These are phyloP conservation scores for Saccostrea cuccullata DNA, from an alignment of 1,140 invertebrate genomes.

Conservation along the genomic window DNA sequence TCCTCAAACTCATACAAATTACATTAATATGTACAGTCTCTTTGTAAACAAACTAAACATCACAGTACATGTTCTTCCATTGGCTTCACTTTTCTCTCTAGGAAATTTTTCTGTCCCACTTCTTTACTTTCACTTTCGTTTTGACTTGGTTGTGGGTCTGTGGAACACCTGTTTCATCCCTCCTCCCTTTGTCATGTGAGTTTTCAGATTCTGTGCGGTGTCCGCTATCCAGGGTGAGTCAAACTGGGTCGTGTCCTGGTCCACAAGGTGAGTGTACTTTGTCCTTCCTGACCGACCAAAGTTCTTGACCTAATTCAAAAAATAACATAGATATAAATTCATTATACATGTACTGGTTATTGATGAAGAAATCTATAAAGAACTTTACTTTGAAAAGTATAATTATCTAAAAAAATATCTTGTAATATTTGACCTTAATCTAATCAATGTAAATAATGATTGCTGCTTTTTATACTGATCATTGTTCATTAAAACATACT, in stretches of 20 bases:
- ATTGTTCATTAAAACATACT: no score
- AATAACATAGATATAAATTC: neutral
- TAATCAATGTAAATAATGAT: no score
- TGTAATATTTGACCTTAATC: no score
- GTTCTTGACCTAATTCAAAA: conserved; percentile 90
- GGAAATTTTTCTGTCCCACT: neutral
- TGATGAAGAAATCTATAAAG: no score
- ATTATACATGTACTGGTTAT: no score
- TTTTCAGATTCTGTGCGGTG: conserved; percentile 92
- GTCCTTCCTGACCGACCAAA: conserved; percentile 98
- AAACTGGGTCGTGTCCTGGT: conserved; percentile 99
- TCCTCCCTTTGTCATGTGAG: conserved; percentile 92
- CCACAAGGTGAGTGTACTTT: conserved; percentile 99
- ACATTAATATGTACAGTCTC: neutral
- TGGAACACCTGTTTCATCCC: conserved; percentile 98
- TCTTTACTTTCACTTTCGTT: conserved; percentile 62
- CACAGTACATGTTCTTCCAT: neutral
- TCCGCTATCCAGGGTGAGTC: conserved; percentile 98
- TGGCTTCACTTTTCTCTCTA: neutral
- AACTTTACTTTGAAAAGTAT: no score
- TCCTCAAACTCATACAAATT: neutral
- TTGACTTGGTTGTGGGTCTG: conserved; percentile 82
- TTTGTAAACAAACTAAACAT: neutral
- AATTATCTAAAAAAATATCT: no score
- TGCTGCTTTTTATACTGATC: no score